Evolutionary conservation across 1,140 invertebrate genomes (phyloP).

Genomic region (Leptinotarsa defecta): DNA sequence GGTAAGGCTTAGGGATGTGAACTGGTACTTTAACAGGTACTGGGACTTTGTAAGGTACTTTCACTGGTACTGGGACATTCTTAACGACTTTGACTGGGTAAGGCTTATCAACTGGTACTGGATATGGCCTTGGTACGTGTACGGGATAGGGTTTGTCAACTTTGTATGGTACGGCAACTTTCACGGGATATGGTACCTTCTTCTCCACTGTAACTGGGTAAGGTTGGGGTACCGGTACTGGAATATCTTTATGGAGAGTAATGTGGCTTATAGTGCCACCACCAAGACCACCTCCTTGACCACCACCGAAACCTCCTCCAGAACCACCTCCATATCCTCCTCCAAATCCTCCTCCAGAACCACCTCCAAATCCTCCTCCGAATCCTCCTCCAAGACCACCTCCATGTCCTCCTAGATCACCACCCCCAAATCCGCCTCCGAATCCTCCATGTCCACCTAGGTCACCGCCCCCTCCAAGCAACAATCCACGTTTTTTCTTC

Average conservation of each 20-base stretch:
- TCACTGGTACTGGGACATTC: conserved; percentile 60
- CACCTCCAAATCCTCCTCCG: conserved; percentile 24
- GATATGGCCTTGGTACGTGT: conserved; percentile 47
- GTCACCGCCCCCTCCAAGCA: conserved; percentile 32
- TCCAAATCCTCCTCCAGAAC: conserved; percentile 21
- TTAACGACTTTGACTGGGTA: conserved; percentile 62
- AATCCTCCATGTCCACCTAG: conserved; percentile 28
- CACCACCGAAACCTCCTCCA: conserved; percentile 25
- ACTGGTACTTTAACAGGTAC: conserved; percentile 57
- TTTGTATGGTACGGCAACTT: conserved; percentile 52
- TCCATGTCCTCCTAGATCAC: conserved; percentile 13
- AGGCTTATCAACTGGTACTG: conserved; percentile 58
- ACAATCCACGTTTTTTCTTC: conserved; percentile 32
- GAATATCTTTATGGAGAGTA: conserved; percentile 44
- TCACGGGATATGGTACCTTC: conserved; percentile 48
- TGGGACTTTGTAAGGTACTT: conserved; percentile 64
- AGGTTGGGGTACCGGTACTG: conserved; percentile 51
- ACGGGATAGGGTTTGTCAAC: conserved; percentile 50
- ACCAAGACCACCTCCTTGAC: conserved; percentile 21
- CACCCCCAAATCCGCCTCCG: conserved; percentile 23
- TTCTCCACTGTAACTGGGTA: conserved; percentile 53
- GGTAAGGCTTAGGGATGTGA: conserved; percentile 54
- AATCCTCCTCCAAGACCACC: conserved; percentile 25
- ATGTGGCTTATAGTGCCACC: conserved; percentile 45
- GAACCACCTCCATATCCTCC: conserved; percentile 24